These are phyloP conservation scores for Pemphredon lugubris DNA, from an alignment of 2,888 invertebrate genomes.

Conservation along the genomic window DNA sequence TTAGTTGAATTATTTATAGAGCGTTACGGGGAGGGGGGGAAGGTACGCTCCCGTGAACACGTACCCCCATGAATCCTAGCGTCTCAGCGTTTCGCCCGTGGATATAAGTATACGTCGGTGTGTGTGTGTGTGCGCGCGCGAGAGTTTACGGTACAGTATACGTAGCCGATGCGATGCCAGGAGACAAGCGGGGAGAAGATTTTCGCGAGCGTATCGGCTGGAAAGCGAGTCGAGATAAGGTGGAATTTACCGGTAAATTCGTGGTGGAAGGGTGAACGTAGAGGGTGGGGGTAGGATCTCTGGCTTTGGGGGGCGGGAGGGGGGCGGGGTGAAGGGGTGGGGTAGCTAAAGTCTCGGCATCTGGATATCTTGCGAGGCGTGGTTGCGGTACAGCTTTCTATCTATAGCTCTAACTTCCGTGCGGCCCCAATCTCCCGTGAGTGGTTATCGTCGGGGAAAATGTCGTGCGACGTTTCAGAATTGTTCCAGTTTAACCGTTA, in stretches of 20 bases:
- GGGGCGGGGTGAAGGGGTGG: conserved; percentile 27
- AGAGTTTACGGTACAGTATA: too few relatives aligned
- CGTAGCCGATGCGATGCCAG: background rate
- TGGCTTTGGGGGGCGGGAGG: too few relatives aligned
- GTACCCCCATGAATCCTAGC: background rate
- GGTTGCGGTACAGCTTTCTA: conserved; percentile 55
- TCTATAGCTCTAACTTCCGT: conserved; percentile 44
- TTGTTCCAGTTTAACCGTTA: too few relatives aligned
- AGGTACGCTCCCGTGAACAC: conserved; percentile 1
- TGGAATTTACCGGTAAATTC: conserved; percentile 61
- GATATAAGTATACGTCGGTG: too few relatives aligned
- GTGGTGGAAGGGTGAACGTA: conserved; percentile 22
- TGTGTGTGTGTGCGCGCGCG: too few relatives aligned
- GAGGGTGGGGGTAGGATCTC: conserved; percentile 1
- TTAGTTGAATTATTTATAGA: conserved; percentile 80
- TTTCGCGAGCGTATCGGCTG: conserved; percentile 28
- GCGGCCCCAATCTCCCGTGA: conserved; percentile 26
- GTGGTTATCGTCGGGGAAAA: conserved; percentile 6
- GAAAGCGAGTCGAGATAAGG: conserved; percentile 39
- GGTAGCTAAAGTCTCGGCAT: conserved; percentile 55
- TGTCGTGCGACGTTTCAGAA: too few relatives aligned
- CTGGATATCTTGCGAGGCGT: conserved; percentile 67
- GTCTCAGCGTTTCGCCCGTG: too few relatives aligned
- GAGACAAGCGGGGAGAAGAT: conserved; percentile 6
- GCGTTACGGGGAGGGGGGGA: conserved; percentile 37